A percentile compares a stretch with the other conserved stretches of the same genome.
Conservation (phyloP, 2,888 invertebrate species). For the Thymelicus sylvestris region DNA sequence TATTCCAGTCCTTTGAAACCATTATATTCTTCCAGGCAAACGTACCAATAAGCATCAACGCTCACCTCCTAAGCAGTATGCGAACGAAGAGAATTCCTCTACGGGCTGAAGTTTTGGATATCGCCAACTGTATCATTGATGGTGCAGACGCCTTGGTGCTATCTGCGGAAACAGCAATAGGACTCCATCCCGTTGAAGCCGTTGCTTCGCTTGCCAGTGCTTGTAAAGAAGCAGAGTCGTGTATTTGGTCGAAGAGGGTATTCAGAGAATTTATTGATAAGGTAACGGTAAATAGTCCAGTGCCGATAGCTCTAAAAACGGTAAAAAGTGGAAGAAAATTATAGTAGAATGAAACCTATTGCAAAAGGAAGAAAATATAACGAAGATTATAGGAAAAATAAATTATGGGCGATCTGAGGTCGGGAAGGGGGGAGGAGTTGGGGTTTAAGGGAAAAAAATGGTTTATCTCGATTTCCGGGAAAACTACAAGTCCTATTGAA, state of each 20-base stretch:
- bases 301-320: no score
- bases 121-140: conserved; percentile 90
- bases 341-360: no score
- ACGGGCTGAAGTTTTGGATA: conserved; percentile 87
- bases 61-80: conserved; percentile 70
- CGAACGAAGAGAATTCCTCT: conserved; percentile 60
- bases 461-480: no score
- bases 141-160: conserved; percentile 89
- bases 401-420: no score
- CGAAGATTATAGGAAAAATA: no score
- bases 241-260: conserved; percentile 82
- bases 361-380: no score
- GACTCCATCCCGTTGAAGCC: conserved; percentile 83
- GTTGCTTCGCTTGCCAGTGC: conserved; percentile 74
- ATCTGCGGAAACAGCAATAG: conserved; percentile 88
- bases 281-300: no score
- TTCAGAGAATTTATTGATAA: conserved; percentile 73
- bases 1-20: no score
- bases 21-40: conserved; percentile 57
- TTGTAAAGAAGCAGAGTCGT: conserved; percentile 89
- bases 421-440: no score
- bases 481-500: no score
- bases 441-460: no score
- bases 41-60: conserved; percentile 63
- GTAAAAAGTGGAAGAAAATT: no score